Base-by-base conservation (phyloP, 2,113 vertebrate species). In the Glareola pratincola region DNA sequence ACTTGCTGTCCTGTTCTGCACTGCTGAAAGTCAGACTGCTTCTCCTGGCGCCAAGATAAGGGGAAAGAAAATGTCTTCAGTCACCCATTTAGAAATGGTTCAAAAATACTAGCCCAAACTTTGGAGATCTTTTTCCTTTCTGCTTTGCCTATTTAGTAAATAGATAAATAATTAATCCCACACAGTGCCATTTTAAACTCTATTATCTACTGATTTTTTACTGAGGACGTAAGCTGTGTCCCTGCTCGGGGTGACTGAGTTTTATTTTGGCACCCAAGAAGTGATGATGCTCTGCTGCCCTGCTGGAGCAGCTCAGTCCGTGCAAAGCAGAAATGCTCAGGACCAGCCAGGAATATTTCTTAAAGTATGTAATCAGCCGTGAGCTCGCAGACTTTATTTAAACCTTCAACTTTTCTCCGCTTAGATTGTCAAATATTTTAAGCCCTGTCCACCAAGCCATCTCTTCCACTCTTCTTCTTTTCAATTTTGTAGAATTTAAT, bases 281-380 rank as follows among this genome's bases (percentile, higher is more conserved):
- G 51, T 48, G 5, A 6, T 2, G 23, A 13, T 43, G 74, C 29
- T 81, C 62, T 81, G 83, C 43, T 88, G 68, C 45, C 77, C 39
- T 71, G 73, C 53, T 39, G 88, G 63, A 48, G 83, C 48, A 75
- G 5, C 48, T 92, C 41, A 6, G 53, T 17, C 69, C 56, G 12
- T 43, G 63, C 51, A 72, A 75, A 83, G 79, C 43, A 91, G 48
- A 96, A 93, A 90, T 37, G 36, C 51, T 62, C 18, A 39, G 81
- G n/a, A 93, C 32, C 20, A 66, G 90, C 71, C 87, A 94, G 85
- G 75, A 95, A 91, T 95, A 93, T 92, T 97, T 96, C 72, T 86
- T 56, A 74, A 59, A 0, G 0, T 83, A 62, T 43, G 80, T 90
- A 94, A 94, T 84, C 62, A 79, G 89, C 2, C 2, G 67, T 69